Conservation (phyloP, 1,140 invertebrate species). For the Magallana ariakensis region DNA sequence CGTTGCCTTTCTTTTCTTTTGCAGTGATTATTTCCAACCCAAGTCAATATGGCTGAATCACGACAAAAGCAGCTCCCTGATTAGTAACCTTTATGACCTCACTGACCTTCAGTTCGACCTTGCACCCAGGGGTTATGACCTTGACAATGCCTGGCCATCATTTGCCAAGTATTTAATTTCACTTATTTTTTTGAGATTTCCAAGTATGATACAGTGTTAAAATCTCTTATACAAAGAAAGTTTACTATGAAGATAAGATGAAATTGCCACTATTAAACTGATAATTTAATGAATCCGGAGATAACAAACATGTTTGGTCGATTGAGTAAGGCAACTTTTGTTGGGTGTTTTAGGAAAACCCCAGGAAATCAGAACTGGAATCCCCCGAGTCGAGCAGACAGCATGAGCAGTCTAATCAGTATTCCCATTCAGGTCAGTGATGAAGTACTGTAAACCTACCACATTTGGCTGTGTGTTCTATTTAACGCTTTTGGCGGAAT, state of each 20-base stretch:
- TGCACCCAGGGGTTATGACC: conserved; percentile 79
- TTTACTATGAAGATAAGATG: too few relatives aligned
- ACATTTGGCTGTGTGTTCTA: too few relatives aligned
- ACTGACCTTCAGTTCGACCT: conserved; percentile 81
- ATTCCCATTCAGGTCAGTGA: conserved; percentile 60
- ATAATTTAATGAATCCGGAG: too few relatives aligned
- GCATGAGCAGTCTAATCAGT: conserved; percentile 76
- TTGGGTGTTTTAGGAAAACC: conserved; percentile 60
- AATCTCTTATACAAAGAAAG: too few relatives aligned
- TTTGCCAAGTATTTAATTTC: conserved; percentile 78
- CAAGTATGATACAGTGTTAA: neutral
- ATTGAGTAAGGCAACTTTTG: too few relatives aligned
- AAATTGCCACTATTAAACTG: too few relatives aligned
- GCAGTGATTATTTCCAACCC: conserved; percentile 75
- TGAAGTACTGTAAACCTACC: too few relatives aligned
- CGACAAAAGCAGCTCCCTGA: conserved; percentile 67
- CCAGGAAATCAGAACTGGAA: conserved; percentile 68
- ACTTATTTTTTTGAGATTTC: neutral
- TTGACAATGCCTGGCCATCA: conserved; percentile 80
- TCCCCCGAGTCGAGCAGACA: conserved; percentile 70
- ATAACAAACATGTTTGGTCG: too few relatives aligned
- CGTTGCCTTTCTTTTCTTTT: conserved; percentile 19
- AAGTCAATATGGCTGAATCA: conserved; percentile 75
- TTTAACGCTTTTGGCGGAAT: too few relatives aligned
- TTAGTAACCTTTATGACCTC: conserved; percentile 79